Evolutionary conservation across 2,797 vertebrate species (phyloP), one percentile per base, ranked within the genome.

Genomic region (Lepus townsendii): DNA sequence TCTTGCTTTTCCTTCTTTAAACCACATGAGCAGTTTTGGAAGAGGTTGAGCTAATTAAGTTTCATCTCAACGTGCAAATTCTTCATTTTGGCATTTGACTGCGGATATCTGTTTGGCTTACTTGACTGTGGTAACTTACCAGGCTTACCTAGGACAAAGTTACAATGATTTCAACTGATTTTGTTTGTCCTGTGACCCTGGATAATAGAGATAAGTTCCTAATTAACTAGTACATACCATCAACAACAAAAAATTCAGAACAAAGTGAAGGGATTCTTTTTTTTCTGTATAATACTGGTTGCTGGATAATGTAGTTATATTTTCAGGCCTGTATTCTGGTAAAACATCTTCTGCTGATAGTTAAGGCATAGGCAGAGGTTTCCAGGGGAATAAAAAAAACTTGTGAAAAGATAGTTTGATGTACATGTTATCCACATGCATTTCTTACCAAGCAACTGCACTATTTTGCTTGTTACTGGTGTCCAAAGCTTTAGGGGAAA

Each of bases 371-470:
- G 26, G 27, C 60, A 78, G 50, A 90, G 17, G 7, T 95, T 80
- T 90, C 90, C 50, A 92, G 79, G 62, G 90, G 92, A 93, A 95
- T 95, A 90, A 88, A 92, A 83, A 83, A 85, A 93, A 93, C 7
- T 52, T 96, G 52, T 12, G 66, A 94, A 77, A 95, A 57, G 73
- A 42, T 60, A 92, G 42, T 52, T 95, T 85, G 76, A 96, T 95
- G 75, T 76, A 85, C 57, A 89, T 57, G 88, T 79, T 80, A 66
- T 22, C 62, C 91, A 83, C 76, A 66, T 26, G 62, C 91, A 83
- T 88, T 93, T 96, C 93, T 95, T 92, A 86, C 68, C 79, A 88
- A 92, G 62, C 42, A 89, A 42, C 42, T 77, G 77, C 69, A 86
- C 52, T 80, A 94, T 95, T 88, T 60, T 77, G 54, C 47, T 90